Base-by-base conservation (phyloP, 2,113 vertebrate species). In the Oreochromis niloticus region DNA sequence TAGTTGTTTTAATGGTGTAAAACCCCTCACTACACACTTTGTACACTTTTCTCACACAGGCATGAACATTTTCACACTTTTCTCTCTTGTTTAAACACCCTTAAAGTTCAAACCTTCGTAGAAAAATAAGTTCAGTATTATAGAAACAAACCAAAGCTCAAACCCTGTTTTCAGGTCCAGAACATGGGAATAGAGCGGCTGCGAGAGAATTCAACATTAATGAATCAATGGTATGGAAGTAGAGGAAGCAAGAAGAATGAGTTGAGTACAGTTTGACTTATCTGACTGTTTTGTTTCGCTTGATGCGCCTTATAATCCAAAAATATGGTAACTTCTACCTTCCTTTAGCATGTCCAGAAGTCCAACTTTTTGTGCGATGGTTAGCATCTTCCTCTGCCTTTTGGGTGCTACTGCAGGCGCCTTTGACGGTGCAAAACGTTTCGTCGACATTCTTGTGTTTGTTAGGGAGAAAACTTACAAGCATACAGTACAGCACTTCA, bases 81-180 rank as follows among this genome's bases (percentile, higher is more conserved):
- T 63, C 59, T 19, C 59, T 63, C 59, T 34, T 63, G 59, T 63
- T 63, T 63, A 34, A 63, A 63, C 59, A 63, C 30, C 30, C 9
- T 1, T 16, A 63, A 63, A 0, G 9, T 63, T 63, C 30, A 63
- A 34, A 63, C 5, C 30, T 19, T 34, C 34, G 9, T 34, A 16
- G 16, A 34, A 63, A 63, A 63, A 63, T 63, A 19, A 19, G 27
- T 61, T 1, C 1, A 34, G 59, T 63, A 63, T 63, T 63, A 63
- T 11, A 63, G 1, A 63, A 63, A 11, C 1, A 34, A 34, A 63
- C 16, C 30, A 61, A 4, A 61, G 30, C 57, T 61, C 9, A 61
- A 61, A 61, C 30, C 57, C 0, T 63, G 59, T 63, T 63, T 63
- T 63, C 59, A 63, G 9, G 30, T 63, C 59, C 16, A 63, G 59